A percentile compares a stretch with the other conserved stretches of the same genome.
Conservation (phyloP, 2,797 vertebrate genomes). For the Synaphobranchus kaupii region DNA sequence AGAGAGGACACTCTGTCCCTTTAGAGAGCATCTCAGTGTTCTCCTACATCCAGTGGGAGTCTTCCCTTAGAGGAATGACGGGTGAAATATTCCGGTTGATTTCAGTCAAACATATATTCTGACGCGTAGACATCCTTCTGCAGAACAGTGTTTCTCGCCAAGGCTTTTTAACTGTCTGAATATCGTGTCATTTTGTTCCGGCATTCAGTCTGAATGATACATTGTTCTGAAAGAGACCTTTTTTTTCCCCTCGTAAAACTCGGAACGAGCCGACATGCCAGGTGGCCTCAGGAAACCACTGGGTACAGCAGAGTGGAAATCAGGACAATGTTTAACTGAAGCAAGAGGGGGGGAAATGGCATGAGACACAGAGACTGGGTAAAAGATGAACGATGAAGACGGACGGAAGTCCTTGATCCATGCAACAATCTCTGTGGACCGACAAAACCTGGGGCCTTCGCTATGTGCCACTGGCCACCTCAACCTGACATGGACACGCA, state of each 20-base stretch:
- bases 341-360: neutral
- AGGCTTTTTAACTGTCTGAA: neutral
- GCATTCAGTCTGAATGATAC: neutral
- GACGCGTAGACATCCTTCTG: neutral
- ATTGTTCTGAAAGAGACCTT: neutral
- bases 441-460: neutral
- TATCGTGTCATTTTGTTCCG: neutral
- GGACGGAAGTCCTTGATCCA: neutral
- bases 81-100: neutral
- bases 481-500: neutral
- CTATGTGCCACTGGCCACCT: neutral
- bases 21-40: neutral
- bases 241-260: neutral
- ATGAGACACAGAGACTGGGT: neutral
- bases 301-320: neutral
- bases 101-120: slow-evolving; percentile 5
- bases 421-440: slow-evolving; percentile 10
- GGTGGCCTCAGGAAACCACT: neutral
- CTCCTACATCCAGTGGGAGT: slow-evolving; percentile 18
- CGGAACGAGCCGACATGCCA: neutral
- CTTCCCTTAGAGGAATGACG: neutral
- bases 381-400: slow-evolving; percentile 2
- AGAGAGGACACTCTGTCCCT: neutral
- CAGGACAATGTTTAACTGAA: neutral
- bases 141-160: neutral